A percentile compares a stretch with the other conserved stretches of the same genome.
phyloP scores from a whole-genome alignment of 1,140 invertebrate genomes.

The Cydia splendana region DNA sequence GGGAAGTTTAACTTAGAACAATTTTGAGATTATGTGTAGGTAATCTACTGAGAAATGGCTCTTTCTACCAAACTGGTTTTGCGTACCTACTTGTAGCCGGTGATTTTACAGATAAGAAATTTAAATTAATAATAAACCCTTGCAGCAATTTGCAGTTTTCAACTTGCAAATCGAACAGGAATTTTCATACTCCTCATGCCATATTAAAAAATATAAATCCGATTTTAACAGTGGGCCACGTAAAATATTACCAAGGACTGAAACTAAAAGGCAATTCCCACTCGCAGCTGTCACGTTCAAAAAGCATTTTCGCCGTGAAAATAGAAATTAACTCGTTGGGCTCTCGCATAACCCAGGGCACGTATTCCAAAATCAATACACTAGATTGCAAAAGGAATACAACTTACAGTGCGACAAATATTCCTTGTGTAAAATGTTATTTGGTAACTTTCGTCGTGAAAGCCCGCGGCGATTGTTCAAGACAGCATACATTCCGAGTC shows the following conservation, averaged over 20 bases:
- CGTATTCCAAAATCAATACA: conserved; percentile 31
- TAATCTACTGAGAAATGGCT: conserved; percentile 13
- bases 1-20: conserved; percentile 21
- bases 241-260: conserved; percentile 18
- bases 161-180: no score
- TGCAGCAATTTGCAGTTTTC: not conserved
- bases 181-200: not conserved
- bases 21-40: conserved; percentile 20
- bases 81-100: not conserved
- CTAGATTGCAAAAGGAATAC: conserved; percentile 9
- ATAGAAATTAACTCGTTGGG: conserved; percentile 32
- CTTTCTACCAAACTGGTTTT: not conserved
- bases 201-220: not conserved
- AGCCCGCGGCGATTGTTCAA: not conserved
- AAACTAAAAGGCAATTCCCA: conserved; percentile 27
- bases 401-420: conserved; percentile 26
- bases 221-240: conserved; percentile 1
- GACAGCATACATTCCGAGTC: not conserved
- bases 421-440: conserved; percentile 17
- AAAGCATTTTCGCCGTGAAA: conserved; percentile 31
- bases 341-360: conserved; percentile 13
- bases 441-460: not conserved
- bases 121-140: not conserved
- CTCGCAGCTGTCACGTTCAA: conserved; percentile 25
- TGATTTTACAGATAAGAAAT: not conserved